Percentiles rank a stretch among this genome's conserved stretches.
These are phyloP conservation scores for Enteromius mattozi DNA, from an alignment of 2,797 vertebrate genomes.

Conservation along the genomic window DNA sequence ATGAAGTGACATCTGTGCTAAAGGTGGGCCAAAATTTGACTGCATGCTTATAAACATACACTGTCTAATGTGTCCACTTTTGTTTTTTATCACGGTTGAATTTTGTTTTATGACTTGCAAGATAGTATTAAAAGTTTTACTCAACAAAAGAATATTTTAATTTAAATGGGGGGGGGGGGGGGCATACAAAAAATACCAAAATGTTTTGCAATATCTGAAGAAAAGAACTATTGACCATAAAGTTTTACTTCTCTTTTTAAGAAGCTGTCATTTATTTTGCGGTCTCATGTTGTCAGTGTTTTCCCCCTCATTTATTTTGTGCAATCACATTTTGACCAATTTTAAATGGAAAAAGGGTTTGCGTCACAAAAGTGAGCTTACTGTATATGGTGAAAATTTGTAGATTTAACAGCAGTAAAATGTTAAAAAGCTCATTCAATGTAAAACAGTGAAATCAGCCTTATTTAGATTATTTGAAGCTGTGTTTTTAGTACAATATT, in stretches of 20 bases:
- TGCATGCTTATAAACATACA: neutral
- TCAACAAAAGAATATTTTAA: neutral
- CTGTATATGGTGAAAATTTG: neutral
- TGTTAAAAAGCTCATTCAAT: neutral
- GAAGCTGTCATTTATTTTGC: neutral
- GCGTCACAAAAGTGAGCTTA: neutral
- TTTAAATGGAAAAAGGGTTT: neutral
- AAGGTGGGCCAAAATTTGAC: neutral
- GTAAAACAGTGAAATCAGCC: neutral
- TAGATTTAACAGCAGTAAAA: neutral
- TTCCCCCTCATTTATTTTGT: neutral
- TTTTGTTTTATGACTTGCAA: neutral
- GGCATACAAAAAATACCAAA: neutral
- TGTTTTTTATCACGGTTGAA: neutral
- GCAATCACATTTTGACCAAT: neutral
- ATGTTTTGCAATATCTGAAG: neutral
- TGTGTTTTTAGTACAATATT: neutral
- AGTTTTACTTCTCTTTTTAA: neutral
- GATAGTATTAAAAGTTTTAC: neutral
- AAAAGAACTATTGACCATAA: neutral
- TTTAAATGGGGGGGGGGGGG: no score
- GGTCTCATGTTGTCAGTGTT: neutral
- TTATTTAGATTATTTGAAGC: neutral
- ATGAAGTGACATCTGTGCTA: neutral
- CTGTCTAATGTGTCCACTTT: neutral